Conservation (phyloP, 2,113 vertebrate genomes). For the Perca fluviatilis region DNA sequence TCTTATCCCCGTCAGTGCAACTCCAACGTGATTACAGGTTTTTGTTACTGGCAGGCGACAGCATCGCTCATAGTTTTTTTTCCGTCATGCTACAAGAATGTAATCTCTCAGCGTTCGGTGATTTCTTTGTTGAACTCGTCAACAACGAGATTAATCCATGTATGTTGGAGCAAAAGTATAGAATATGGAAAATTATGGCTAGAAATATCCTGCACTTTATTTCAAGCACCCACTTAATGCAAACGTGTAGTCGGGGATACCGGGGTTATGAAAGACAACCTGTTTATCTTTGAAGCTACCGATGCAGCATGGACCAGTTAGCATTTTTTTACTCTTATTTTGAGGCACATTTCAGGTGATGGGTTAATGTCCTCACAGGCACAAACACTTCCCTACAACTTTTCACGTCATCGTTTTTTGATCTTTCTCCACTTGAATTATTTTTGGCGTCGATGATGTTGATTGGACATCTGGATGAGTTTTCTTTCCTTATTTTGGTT, state of each 20-base stretch:
- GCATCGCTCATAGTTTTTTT: slow-evolving; percentile 15
- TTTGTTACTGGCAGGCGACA: background rate
- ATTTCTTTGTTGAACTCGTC: slow-evolving; percentile 51
- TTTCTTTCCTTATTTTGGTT: slow-evolving; percentile 19
- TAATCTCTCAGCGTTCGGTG: slow-evolving; percentile 46
- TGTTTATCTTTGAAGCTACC: slow-evolving; percentile 6
- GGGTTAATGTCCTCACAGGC: slow-evolving; percentile 57
- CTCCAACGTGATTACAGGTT: background rate
- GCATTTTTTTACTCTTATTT: slow-evolving; percentile 8
- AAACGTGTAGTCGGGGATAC: slow-evolving; percentile 34
- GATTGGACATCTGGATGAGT: slow-evolving; percentile 31
- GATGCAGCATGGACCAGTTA: slow-evolving; percentile 15
- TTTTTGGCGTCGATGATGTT: slow-evolving; percentile 22
- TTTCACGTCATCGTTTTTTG: slow-evolving; percentile 30
- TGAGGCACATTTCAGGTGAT: slow-evolving; percentile 41
- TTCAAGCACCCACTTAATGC: slow-evolving; percentile 55
- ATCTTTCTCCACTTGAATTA: slow-evolving; percentile 57
- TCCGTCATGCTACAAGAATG: slow-evolving; percentile 65
- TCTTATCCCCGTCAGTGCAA: background rate
- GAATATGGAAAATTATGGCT: slow-evolving; percentile 43
- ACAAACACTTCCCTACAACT: slow-evolving; percentile 48
- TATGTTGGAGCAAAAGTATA: slow-evolving; percentile 37
- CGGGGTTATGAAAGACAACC: slow-evolving; percentile 2
- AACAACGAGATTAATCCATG: slow-evolving; percentile 59
- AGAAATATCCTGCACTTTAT: slow-evolving; percentile 78